Conservation (phyloP, 23 tunicate genomes). For the Styela plicata region DNA sequence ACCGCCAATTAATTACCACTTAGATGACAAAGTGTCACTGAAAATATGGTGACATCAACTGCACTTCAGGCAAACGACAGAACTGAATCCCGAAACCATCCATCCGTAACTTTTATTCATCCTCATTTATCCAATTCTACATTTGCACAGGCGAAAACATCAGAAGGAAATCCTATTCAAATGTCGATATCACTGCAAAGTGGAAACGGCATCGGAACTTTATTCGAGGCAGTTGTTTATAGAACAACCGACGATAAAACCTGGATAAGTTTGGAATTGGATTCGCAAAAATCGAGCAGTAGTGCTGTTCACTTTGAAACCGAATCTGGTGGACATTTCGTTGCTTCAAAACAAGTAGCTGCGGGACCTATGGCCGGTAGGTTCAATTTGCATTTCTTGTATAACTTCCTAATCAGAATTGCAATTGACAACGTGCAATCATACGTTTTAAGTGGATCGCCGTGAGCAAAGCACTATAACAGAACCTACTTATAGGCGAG, state of each 20-base stretch:
- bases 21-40: no score
- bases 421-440: no score
- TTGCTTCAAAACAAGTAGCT: constrained; percentile 42
- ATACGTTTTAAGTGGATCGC: no score
- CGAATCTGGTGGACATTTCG: constrained; percentile 63
- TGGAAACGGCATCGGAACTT: constrained; percentile 13
- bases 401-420: neutral
- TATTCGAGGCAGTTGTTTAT: constrained; percentile 44
- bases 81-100: no score
- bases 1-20: no score
- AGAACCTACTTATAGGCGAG: no score
- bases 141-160: neutral
- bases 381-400: neutral
- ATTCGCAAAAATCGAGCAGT: constrained; percentile 7
- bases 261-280: constrained; percentile 42
- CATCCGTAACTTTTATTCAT: no score
- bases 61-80: no score
- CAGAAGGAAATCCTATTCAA: neutral
- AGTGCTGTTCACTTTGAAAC: constrained; percentile 39
- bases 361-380: constrained; percentile 77
- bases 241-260: constrained; percentile 34
- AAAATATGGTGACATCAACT: no score
- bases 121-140: neutral
- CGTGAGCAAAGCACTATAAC: no score
- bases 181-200: neutral